A percentile compares a stretch with the other conserved stretches of the same genome.
Conservation (phyloP, 2,797 vertebrate species). For the Sphenodon punctatus region DNA sequence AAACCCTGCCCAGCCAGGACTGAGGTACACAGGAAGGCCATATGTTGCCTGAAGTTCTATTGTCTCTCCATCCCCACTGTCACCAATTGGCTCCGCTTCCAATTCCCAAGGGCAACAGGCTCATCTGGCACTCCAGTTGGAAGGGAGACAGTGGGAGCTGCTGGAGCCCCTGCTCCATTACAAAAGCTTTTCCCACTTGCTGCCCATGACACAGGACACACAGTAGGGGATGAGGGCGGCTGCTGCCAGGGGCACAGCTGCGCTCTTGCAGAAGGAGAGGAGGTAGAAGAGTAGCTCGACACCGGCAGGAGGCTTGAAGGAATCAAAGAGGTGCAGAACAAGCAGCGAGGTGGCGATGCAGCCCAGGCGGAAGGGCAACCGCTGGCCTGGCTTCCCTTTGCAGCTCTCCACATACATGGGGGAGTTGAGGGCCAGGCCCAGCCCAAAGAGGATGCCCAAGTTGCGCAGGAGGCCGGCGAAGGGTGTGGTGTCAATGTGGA, state of each 20-base stretch:
- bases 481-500: conserved; percentile 90
- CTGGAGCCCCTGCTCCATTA: too few relatives aligned
- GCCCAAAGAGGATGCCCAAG: conserved; percentile 90
- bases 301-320: conserved; percentile 87
- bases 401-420: conserved; percentile 79
- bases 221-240: conserved; percentile 91
- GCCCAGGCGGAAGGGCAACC: conserved; percentile 69
- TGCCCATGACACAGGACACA: too few relatives aligned
- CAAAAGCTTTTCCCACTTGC: too few relatives aligned
- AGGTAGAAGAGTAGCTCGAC: conserved; percentile 85
- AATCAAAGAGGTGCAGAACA: conserved; percentile 88
- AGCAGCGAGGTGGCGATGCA: conserved; percentile 81
- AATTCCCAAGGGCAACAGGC: too few relatives aligned
- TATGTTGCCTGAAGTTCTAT: too few relatives aligned
- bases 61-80: too few relatives aligned
- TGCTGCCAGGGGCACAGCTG: conserved; percentile 83
- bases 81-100: too few relatives aligned
- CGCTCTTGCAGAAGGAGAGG: conserved; percentile 94
- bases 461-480: conserved; percentile 95
- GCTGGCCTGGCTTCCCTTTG: conserved; percentile 67
- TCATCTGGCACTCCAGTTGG: too few relatives aligned
- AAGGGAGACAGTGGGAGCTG: too few relatives aligned
- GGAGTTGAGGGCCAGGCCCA: conserved; percentile 90
- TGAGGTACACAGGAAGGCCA: too few relatives aligned
- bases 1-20: too few relatives aligned